These are phyloP conservation scores for Tupiocoris notatus DNA, from an alignment of 2,888 invertebrate genomes.

Conservation along the genomic window DNA sequence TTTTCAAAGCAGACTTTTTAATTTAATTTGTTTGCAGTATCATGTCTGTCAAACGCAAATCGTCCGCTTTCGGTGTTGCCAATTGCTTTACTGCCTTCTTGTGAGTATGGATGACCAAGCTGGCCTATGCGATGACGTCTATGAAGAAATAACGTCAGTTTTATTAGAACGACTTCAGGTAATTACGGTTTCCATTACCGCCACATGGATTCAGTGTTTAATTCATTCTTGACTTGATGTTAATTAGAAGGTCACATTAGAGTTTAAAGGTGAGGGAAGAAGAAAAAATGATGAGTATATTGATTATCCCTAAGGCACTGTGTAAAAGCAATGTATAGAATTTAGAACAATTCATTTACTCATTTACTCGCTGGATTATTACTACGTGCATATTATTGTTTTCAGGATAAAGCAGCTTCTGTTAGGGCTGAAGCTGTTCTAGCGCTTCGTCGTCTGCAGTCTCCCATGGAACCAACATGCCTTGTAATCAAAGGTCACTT, in stretches of 20 bases:
- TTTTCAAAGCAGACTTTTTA: too few species aligned
- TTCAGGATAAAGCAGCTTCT: slow-evolving; percentile 69
- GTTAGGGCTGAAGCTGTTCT: slow-evolving; percentile 77
- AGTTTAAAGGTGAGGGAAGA: too few species aligned
- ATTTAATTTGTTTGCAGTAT: slow-evolving; percentile 54
- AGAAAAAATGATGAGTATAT: too few species aligned
- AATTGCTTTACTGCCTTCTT: slow-evolving; percentile 73
- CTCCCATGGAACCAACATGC: slow-evolving; percentile 72
- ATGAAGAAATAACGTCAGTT: slow-evolving; percentile 67
- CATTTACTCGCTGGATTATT: too few species aligned
- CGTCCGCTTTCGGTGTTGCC: slow-evolving; percentile 73
- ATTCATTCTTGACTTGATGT: too few species aligned
- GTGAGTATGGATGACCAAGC: slow-evolving; percentile 73
- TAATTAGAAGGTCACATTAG: too few species aligned
- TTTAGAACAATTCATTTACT: too few species aligned
- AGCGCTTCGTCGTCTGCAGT: slow-evolving; percentile 76
- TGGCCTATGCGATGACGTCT: slow-evolving; percentile 72
- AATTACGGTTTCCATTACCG: too few species aligned
- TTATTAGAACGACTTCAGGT: slow-evolving; percentile 66
- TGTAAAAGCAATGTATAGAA: too few species aligned
- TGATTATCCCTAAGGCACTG: too few species aligned
- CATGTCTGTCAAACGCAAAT: slow-evolving; percentile 58
- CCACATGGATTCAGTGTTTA: too few species aligned
- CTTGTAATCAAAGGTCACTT: slow-evolving; percentile 64
- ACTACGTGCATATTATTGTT: too few species aligned